These are phyloP conservation scores for Somateria mollissima DNA, from an alignment of 2,797 vertebrate genomes.

Conservation along the genomic window DNA sequence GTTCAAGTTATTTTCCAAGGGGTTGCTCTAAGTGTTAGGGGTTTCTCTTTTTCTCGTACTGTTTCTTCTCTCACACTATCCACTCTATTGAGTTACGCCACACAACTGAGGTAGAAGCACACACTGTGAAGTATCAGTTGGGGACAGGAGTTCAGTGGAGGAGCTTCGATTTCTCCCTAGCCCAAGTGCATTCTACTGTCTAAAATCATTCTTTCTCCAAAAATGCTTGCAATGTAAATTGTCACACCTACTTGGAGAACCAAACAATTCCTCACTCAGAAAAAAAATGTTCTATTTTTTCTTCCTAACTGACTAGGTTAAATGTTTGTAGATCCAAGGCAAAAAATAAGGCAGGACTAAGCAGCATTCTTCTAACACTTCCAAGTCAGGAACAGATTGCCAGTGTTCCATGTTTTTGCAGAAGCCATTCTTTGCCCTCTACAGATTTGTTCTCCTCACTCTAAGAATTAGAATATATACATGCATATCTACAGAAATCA, in stretches of 20 bases:
- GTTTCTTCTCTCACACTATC: accelerated
- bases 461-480: neutral
- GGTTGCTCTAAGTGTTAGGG: neutral
- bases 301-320: neutral
- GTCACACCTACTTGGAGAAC: neutral
- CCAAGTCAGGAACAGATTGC: neutral
- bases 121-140: neutral
- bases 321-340: neutral
- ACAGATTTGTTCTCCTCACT: neutral
- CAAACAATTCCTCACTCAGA: neutral
- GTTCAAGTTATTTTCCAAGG: neutral
- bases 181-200: neutral
- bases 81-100: neutral
- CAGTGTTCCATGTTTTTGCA: neutral
- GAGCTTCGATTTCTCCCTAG: neutral
- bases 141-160: neutral
- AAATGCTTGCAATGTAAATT: neutral
- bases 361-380: neutral
- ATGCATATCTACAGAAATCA: neutral
- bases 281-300: neutral
- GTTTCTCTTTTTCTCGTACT: neutral
- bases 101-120: neutral
- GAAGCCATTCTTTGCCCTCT: neutral
- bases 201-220: neutral
- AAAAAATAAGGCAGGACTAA: neutral